These are phyloP conservation scores for Parapristionchus giblindavisi DNA, from an alignment of 2,888 invertebrate species.

Conservation along the genomic window DNA sequence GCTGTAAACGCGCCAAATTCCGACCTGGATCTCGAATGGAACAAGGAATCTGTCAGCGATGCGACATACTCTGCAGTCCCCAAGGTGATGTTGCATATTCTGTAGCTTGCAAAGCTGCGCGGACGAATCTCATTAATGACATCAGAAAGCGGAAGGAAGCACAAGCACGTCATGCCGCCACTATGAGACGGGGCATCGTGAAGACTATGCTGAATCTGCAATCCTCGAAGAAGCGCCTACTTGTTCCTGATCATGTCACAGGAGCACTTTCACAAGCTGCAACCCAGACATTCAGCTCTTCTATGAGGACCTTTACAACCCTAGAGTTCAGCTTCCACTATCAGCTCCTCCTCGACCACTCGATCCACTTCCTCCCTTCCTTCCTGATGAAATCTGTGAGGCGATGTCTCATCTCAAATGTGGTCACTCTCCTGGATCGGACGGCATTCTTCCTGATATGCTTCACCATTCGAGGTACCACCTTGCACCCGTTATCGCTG, in stretches of 20 bases:
- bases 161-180: not conserved
- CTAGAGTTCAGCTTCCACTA: not conserved
- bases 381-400: not conserved
- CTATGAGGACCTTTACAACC: not conserved
- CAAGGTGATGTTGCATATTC: not conserved
- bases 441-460: too few relatives aligned
- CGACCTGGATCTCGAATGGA: conserved; percentile 8
- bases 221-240: not conserved
- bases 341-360: not conserved
- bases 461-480: too few relatives aligned
- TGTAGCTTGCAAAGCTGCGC: conserved; percentile 7
- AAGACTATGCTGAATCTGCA: not conserved
- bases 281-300: not conserved
- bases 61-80: not conserved
- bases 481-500: too few relatives aligned
- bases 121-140: not conserved
- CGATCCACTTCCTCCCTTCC: not conserved
- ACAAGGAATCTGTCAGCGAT: not conserved
- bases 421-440: not conserved
- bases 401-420: not conserved
- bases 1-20: too few relatives aligned
- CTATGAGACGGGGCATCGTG: not conserved
- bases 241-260: not conserved
- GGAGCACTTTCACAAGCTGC: not conserved
- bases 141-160: not conserved